phyloP scores from a whole-genome alignment of 2,888 invertebrate genomes.

The Dynastes hyllus region DNA sequence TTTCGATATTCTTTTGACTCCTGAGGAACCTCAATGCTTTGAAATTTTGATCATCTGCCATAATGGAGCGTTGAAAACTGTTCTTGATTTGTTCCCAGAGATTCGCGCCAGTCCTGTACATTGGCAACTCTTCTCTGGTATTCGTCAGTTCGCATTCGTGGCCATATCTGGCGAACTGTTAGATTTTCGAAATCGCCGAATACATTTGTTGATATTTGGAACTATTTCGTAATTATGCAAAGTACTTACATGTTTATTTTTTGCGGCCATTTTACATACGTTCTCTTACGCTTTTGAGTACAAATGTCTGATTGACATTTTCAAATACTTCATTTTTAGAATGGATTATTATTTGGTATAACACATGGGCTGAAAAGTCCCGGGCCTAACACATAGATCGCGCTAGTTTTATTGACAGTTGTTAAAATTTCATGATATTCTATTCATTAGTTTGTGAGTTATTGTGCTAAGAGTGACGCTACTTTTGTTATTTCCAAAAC shows the following conservation, averaged over 20 bases:
- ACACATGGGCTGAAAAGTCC: too few relatives aligned
- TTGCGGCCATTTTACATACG: neutral
- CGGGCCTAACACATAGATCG: too few relatives aligned
- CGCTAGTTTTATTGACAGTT: too few relatives aligned
- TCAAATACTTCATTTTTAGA: too few relatives aligned
- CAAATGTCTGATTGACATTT: too few relatives aligned
- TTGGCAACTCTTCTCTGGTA: slow-evolving; percentile 53
- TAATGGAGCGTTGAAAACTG: slow-evolving; percentile 53
- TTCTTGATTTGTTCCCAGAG: slow-evolving; percentile 48
- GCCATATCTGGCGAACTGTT: slow-evolving; percentile 57
- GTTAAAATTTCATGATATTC: too few relatives aligned
- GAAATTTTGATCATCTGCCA: slow-evolving; percentile 65
- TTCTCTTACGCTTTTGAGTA: too few relatives aligned
- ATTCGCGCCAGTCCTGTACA: slow-evolving; percentile 50
- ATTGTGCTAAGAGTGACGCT: too few relatives aligned
- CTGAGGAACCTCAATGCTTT: slow-evolving; percentile 64
- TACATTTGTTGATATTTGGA: too few relatives aligned
- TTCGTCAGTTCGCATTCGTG: slow-evolving; percentile 55
- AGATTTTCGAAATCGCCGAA: neutral
- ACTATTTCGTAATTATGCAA: neutral
- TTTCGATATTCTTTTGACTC: slow-evolving; percentile 66
- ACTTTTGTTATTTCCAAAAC: too few relatives aligned
- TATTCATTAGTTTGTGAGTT: too few relatives aligned
- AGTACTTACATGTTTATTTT: neutral
- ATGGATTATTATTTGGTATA: too few relatives aligned